These are phyloP conservation scores for Periophthalmodon schlosseri DNA, from an alignment of 2,113 vertebrate genomes.

Conservation along the genomic window DNA sequence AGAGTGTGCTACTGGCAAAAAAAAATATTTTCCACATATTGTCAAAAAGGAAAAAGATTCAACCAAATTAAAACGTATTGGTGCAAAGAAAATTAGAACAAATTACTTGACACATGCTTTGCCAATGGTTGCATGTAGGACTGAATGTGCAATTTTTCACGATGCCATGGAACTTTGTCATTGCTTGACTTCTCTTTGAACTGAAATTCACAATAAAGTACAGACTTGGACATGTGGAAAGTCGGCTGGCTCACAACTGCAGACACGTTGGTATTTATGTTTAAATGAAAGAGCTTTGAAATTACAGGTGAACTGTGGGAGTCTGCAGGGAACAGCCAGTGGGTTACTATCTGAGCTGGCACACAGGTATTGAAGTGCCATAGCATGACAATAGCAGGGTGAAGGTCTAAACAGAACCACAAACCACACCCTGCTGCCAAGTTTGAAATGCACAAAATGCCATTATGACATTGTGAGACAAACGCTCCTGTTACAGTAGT, in stretches of 20 bases:
- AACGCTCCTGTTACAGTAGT: neutral
- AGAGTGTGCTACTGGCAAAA: conserved; percentile 26
- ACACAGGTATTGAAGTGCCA: conserved; percentile 19
- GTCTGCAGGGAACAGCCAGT: neutral
- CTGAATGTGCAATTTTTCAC: conserved; percentile 50
- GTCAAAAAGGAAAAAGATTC: conserved; percentile 6
- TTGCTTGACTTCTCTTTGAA: conserved; percentile 55
- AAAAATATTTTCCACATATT: conserved; percentile 50
- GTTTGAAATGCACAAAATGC: conserved; percentile 7
- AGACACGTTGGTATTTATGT: conserved; percentile 15
- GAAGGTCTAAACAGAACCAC: conserved; percentile 32
- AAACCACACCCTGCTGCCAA: conserved; percentile 32
- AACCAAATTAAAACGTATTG: conserved; percentile 48
- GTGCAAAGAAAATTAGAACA: conserved; percentile 24
- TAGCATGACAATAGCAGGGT: conserved; percentile 33
- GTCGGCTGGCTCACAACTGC: neutral
- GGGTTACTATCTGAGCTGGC: conserved; percentile 3
- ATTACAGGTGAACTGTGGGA: conserved; percentile 27
- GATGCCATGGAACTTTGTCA: conserved; percentile 47
- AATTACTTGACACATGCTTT: conserved; percentile 48
- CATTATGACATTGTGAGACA: neutral
- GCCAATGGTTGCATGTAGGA: conserved; percentile 56
- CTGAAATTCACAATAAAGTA: conserved; percentile 43
- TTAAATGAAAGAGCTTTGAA: conserved; percentile 30
- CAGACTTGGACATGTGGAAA: conserved; percentile 36